These are phyloP conservation scores for Brassicogethes aeneus DNA, from an alignment of 2,888 invertebrate species.

Conservation along the genomic window DNA sequence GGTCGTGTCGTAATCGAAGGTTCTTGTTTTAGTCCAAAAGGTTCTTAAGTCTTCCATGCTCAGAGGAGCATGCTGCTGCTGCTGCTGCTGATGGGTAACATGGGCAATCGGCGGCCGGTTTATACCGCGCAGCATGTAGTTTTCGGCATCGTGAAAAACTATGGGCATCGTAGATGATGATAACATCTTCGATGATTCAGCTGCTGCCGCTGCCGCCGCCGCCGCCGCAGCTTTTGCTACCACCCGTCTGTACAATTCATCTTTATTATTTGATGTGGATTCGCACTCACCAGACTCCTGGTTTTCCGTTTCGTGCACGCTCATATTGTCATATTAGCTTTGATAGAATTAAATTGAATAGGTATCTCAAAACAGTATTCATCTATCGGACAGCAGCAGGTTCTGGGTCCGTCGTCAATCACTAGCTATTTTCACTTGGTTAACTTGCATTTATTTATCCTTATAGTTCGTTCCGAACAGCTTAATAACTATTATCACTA, in stretches of 20 bases:
- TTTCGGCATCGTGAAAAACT: constrained; percentile 44
- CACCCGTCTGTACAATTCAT: constrained; percentile 35
- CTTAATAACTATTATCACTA: no score
- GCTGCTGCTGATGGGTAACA: constrained; percentile 27
- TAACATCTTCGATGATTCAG: no score
- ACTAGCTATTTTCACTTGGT: no score
- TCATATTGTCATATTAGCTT: constrained; percentile 29
- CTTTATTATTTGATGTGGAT: constrained; percentile 14
- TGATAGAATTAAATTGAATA: not conserved
- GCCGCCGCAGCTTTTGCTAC: constrained; percentile 36
- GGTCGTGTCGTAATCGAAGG: constrained; percentile 17
- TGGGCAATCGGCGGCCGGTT: constrained; percentile 14
- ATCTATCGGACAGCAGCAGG: not conserved
- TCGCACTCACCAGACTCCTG: constrained; percentile 20
- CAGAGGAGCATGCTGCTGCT: constrained; percentile 10
- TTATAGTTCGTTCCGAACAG: no score
- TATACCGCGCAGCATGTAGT: constrained; percentile 42
- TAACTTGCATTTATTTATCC: no score
- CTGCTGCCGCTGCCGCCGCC: constrained; percentile 30
- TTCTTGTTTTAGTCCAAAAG: constrained; percentile 14
- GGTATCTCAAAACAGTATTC: not conserved
- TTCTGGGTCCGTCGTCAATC: not conserved
- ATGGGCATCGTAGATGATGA: constrained; percentile 30
- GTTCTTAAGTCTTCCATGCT: constrained; percentile 6
- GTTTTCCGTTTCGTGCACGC: constrained; percentile 29